Percentiles rank a stretch among this genome's conserved stretches.
Conservation (phyloP, 2,888 invertebrate genomes). For the Xestobium rufovillosum region DNA sequence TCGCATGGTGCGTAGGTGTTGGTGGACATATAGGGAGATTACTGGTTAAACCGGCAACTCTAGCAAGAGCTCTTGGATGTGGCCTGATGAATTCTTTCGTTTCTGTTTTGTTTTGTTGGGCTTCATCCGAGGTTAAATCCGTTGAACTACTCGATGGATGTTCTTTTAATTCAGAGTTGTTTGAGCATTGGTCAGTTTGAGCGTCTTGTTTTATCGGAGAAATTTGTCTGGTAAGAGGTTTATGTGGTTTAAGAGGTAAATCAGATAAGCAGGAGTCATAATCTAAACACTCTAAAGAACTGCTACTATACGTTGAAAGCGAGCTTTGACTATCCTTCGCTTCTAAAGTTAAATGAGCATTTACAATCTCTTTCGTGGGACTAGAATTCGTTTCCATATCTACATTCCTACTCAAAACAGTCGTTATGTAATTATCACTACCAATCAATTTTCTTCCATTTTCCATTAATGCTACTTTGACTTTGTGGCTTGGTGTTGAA, state of each 20-base stretch:
- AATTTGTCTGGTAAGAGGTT: constrained; percentile 59
- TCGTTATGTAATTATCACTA: constrained; percentile 66
- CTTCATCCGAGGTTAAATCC: not conserved
- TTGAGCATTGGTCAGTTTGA: constrained; percentile 11
- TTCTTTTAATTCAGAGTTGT: not conserved
- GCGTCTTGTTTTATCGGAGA: constrained; percentile 42
- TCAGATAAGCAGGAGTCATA: constrained; percentile 15
- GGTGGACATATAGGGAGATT: constrained; percentile 70
- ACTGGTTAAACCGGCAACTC: constrained; percentile 44
- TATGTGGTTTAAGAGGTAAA: constrained; percentile 52
- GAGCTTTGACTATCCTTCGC: constrained; percentile 38
- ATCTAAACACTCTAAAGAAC: constrained; percentile 23
- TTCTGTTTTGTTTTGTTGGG: constrained; percentile 24
- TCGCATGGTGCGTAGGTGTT: constrained; percentile 79
- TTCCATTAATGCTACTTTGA: constrained; percentile 48
- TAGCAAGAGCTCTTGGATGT: constrained; percentile 56
- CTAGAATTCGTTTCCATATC: constrained; percentile 31
- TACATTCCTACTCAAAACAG: constrained; percentile 48
- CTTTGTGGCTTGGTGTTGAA: constrained; percentile 25
- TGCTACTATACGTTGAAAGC: constrained; percentile 33
- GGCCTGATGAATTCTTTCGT: constrained; percentile 43
- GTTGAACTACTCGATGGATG: not conserved
- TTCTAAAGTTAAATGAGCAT: constrained; percentile 36
- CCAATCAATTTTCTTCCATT: constrained; percentile 55
- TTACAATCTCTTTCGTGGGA: constrained; percentile 28